Base-by-base conservation (phyloP, 2,888 invertebrate genomes). In the Epiblema foenella region DNA sequence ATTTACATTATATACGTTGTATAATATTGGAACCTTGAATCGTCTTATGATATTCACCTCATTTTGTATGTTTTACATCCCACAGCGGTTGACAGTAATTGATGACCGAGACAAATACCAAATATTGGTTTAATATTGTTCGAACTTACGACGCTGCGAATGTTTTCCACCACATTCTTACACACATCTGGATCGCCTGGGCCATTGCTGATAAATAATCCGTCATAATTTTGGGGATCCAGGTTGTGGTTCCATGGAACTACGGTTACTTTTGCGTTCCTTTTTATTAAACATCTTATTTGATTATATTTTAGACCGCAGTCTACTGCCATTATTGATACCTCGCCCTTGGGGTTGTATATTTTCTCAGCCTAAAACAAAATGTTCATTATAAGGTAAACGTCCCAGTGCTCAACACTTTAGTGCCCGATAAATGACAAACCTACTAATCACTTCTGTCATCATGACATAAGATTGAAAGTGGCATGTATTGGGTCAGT, bases 51-150 rank as follows among this genome's bases (percentile, higher is more conserved):
- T 8, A 1, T n/a, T 92, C 93, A 99, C 97, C 96, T 97, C 95
- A 99, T 97, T 95, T 99, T 99, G 83, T 95, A 99, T 2, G 99
- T 99, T 77, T 94, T 95, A 78, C 98, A 98, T 10, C 99, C 99
- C 72, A 96, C 96, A n/a, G 99, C 98, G 56, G 97, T 94, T 0
- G 99, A 96, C 37, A 99, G 90, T 66, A 99, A 89, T 87, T 99
- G 99, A 93, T 99, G 99, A 0, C 99, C 99, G 74, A 99, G 94
- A 87, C 99, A 99, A 84, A 99, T 99, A 42, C 99, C 99, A 91
- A 99, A 99, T 72, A 99, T 95, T 1, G 99, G 99, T 85, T 97
- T 98, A 4, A 93, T 82, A 4, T 85, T 88, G 5, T 72, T 78
- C 49, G 83, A 84, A 39, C 85, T 84, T 5, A 98, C 78, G 0